Base-by-base conservation (phyloP, 1,140 invertebrate species). In the Drosophila busckii region DNA sequence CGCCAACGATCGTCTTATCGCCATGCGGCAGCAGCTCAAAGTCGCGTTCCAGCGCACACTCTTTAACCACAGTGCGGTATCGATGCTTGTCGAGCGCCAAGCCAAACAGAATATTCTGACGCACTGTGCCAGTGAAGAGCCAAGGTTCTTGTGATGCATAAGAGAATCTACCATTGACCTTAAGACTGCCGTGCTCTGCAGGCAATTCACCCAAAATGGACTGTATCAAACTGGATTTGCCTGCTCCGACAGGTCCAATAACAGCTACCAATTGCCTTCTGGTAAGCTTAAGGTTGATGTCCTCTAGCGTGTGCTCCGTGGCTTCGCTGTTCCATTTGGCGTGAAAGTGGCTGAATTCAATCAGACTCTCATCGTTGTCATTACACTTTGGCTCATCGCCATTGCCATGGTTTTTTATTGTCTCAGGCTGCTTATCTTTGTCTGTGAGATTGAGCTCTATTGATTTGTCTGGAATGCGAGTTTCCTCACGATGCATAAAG, bases 21-120 rank as follows among this genome's bases (percentile, higher is more conserved):
- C 94, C 93, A 49, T 93, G 88, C 0, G 92, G 90, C 62, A 96
- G 92, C 44, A 93, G 90, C 26, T 92, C 89, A 32, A 96, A 91
- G 82, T 97, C 95, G 8, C 88, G 88, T 28, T 89, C 87, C 17
- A 94, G 68, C 0, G 91, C 90, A 70, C 92, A 93, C 13, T 88
- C 91, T 46, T 90, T 88, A 0, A 92, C 59, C 0, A 92, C 91
- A 19, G 88, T 89, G 4, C 91, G 88, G 60, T 92, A 92, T 4
- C 89, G 84, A 10, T 60, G 90, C 41, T 89, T 90, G 52, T 93
- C 89, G 63, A 90, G 92, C 0, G 86, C 41, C 23, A 90, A 83
- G 0, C 94, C 94, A 84, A 96, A 96, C 0, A 94, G 67, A 35
- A 96, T 94, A 85, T 96, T 96, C 55, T 95, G 91, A 28, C 92